These are phyloP conservation scores for Melanotaenia parkinsoni DNA, from an alignment of 2,797 vertebrate species.

Conservation along the genomic window DNA sequence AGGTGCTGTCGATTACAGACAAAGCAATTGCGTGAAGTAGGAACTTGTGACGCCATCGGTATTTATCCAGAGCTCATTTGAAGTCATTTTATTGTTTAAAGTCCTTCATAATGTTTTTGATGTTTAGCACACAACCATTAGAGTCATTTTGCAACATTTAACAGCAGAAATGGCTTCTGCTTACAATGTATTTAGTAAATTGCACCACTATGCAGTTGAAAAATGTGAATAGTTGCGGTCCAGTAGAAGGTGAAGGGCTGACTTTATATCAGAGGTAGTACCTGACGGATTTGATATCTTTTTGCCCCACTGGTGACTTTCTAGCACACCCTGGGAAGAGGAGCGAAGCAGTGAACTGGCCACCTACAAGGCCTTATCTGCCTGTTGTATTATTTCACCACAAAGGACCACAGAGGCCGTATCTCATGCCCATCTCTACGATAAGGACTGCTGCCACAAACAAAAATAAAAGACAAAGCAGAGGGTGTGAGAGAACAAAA, in stretches of 20 bases:
- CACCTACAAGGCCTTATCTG: constrained; percentile 67
- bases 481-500: constrained; percentile 62
- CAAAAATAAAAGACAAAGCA: constrained; percentile 75
- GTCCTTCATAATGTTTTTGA: constrained; percentile 6
- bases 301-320: constrained; percentile 49
- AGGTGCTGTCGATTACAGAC: constrained; percentile 64
- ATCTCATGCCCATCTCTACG: constrained; percentile 66
- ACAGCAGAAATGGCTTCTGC: not conserved
- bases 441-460: constrained; percentile 74
- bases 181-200: not conserved
- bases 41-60: constrained; percentile 62
- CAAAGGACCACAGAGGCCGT: constrained; percentile 69
- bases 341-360: constrained; percentile 60
- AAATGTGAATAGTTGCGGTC: not conserved
- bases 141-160: not conserved
- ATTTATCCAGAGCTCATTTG: constrained; percentile 39
- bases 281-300: constrained; percentile 50
- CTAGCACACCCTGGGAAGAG: constrained; percentile 34
- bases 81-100: constrained; percentile 24
- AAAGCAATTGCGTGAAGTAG: constrained; percentile 56
- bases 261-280: constrained; percentile 49
- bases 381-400: constrained; percentile 71
- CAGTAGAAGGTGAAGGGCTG: constrained; percentile 14
- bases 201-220: not conserved
- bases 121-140: constrained; percentile 5